phyloP scores from a whole-genome alignment of 2,888 invertebrate genomes.

The Eilema depressum region DNA sequence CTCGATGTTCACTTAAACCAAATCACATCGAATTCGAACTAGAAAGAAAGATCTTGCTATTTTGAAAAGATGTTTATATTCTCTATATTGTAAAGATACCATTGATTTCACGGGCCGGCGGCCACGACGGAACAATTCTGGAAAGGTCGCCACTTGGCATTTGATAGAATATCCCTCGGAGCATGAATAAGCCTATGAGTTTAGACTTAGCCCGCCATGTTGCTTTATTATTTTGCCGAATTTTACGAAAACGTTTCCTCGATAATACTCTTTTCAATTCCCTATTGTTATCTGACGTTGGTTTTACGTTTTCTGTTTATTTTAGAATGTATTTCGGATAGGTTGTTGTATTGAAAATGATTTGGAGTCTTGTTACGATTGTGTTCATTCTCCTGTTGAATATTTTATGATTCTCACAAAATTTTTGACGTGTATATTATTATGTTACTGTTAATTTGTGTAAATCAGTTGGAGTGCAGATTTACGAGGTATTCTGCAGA shows the following conservation, averaged over 20 bases:
- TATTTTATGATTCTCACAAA: no score
- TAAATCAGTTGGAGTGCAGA: no score
- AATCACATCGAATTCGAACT: conserved; percentile 43
- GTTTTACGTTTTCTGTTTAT: conserved; percentile 27
- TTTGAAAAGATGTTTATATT: conserved; percentile 69
- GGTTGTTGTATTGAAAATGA: conserved; percentile 24
- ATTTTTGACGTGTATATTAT: no score
- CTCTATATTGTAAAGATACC: conserved; percentile 62
- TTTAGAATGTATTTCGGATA: conserved; percentile 22
- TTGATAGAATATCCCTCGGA: conserved; percentile 79
- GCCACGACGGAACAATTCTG: conserved; percentile 69
- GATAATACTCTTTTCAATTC: conserved; percentile 46
- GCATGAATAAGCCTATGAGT: conserved; percentile 68
- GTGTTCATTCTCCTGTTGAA: not conserved
- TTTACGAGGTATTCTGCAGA: no score
- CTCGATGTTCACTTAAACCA: conserved; percentile 36
- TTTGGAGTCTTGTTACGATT: not conserved
- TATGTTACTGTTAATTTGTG: no score
- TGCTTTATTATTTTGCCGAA: conserved; percentile 48
- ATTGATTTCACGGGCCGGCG: conserved; percentile 77
- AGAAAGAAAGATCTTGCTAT: conserved; percentile 63
- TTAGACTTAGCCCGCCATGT: conserved; percentile 55
- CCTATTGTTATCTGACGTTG: conserved; percentile 38
- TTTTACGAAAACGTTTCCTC: conserved; percentile 45
- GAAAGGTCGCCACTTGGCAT: conserved; percentile 75